Evolutionary conservation across 2,888 invertebrate species (phyloP).

Genomic region (Anticlea derivata): DNA sequence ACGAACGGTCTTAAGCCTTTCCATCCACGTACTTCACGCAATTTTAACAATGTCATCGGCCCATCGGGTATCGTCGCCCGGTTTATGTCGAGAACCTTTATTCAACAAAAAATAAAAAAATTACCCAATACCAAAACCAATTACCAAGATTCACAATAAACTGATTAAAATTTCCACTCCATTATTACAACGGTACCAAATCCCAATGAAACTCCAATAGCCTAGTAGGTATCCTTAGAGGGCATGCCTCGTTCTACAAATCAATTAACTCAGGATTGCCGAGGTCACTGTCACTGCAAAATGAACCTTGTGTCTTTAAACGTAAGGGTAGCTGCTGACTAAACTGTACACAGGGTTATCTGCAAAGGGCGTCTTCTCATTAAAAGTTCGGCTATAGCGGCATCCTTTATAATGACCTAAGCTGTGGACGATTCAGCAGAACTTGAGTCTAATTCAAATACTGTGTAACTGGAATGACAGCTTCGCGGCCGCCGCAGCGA

Average conservation of each 20-base stretch:
- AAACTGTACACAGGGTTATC: constrained; percentile 32
- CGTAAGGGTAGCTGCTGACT: constrained; percentile 18
- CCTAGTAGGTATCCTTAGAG: constrained; percentile 37
- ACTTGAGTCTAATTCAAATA: constrained; percentile 51
- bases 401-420: constrained; percentile 62
- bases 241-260: constrained; percentile 54
- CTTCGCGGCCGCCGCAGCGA: not conserved
- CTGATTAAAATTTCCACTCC: constrained; percentile 26
- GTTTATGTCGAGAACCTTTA: no score
- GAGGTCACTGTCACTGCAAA: constrained; percentile 24
- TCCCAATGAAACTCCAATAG: constrained; percentile 31
- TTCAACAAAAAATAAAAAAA: not conserved
- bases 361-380: constrained; percentile 58
- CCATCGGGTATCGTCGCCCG: no score
- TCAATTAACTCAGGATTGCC: constrained; percentile 65
- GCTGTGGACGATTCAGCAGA: constrained; percentile 50
- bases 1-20: no score
- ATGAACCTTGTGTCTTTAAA: constrained; percentile 26
- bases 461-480: constrained; percentile 34
- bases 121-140: not conserved
- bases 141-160: constrained; percentile 9
- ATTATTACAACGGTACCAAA: constrained; percentile 31
- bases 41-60: no score
- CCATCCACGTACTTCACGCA: no score
- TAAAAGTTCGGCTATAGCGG: constrained; percentile 65